Evolutionary conservation across 2,113 vertebrate genomes (phyloP).

Genomic region (Macquaria ambigua): DNA sequence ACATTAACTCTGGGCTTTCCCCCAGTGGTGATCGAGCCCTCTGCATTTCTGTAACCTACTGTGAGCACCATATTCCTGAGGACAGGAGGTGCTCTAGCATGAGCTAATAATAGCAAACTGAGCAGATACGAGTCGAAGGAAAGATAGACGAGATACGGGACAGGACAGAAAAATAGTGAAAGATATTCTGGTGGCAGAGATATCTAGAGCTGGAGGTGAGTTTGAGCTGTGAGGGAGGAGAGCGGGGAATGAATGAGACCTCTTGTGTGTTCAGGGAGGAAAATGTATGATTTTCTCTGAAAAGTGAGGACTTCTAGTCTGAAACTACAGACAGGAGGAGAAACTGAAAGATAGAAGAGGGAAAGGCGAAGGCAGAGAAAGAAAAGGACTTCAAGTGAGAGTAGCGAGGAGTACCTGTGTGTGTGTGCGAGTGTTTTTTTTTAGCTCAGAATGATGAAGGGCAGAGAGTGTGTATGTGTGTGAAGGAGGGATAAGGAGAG

Average conservation of each 20-base stretch:
- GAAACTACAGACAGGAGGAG: slow-evolving; percentile 5
- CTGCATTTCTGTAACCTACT: slow-evolving; percentile 4
- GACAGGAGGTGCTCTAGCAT: slow-evolving; percentile 45
- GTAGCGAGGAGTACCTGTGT: slow-evolving; percentile 25
- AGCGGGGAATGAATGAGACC: slow-evolving; percentile 36
- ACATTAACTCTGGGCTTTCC: background rate
- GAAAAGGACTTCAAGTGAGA: slow-evolving; percentile 21
- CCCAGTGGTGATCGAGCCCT: background rate
- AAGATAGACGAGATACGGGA: slow-evolving; percentile 33
- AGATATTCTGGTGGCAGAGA: background rate
- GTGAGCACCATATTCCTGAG: slow-evolving; percentile 30
- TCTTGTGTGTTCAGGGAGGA: slow-evolving; percentile 17
- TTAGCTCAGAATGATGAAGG: slow-evolving; percentile 60
- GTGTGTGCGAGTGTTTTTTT: background rate
- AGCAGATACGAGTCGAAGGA: slow-evolving; percentile 29
- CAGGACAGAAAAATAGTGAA: background rate
- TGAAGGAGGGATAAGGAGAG: slow-evolving; percentile 35
- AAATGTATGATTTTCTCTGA: slow-evolving; percentile 17
- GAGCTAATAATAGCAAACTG: slow-evolving; percentile 67
- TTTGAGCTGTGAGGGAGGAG: slow-evolving; percentile 31
- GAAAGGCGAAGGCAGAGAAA: background rate
- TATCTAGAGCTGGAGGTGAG: slow-evolving; percentile 29
- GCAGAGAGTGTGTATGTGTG: slow-evolving; percentile 60
- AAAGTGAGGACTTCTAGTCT: slow-evolving; percentile 2
- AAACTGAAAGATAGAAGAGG: background rate